Percentiles rank a stretch among this genome's conserved stretches.
phyloP scores from a whole-genome alignment of 2,113 vertebrate genomes.

The Heterochromis multidens region DNA sequence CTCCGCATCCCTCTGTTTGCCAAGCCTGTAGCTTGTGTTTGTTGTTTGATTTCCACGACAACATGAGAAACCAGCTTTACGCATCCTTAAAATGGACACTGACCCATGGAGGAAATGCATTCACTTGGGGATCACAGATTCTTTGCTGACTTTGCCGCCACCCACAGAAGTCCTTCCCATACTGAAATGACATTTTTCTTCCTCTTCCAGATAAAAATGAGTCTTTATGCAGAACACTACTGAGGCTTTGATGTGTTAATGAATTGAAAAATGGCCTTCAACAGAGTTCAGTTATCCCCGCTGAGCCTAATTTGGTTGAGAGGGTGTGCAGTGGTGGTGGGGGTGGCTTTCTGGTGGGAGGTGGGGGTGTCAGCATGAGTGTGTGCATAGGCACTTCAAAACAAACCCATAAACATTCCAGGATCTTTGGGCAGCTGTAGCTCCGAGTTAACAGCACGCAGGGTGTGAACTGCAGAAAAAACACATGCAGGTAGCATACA shows the following conservation, averaged over 20 bases:
- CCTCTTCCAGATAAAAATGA: slow-evolving; percentile 49
- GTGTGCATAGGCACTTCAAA: slow-evolving; percentile 62
- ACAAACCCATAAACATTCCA: slow-evolving; percentile 75
- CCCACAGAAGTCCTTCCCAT: background rate
- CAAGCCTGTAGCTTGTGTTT: slow-evolving; percentile 42
- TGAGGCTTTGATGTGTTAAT: slow-evolving; percentile 66
- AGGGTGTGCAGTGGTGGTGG: background rate
- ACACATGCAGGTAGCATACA: slow-evolving; percentile 2
- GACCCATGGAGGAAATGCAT: background rate
- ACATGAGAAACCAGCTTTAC: slow-evolving; percentile 21
- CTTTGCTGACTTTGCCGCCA: background rate
- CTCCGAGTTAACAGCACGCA: slow-evolving; percentile 37
- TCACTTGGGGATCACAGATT: background rate
- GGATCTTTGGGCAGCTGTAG: slow-evolving; percentile 52
- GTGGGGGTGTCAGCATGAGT: background rate
- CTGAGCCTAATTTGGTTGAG: slow-evolving; percentile 60
- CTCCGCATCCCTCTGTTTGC: slow-evolving; percentile 10
- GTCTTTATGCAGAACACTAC: slow-evolving; percentile 15
- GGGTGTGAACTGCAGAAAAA: background rate
- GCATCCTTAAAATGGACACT: slow-evolving; percentile 2
- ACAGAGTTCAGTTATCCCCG: slow-evolving; percentile 54
- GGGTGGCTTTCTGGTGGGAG: slow-evolving; percentile 6
- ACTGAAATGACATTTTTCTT: background rate
- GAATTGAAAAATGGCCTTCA: slow-evolving; percentile 66
- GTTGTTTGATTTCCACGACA: slow-evolving; percentile 57